These are phyloP conservation scores for Parnassius orleans DNA, from an alignment of 2,888 invertebrate genomes.

Conservation along the genomic window DNA sequence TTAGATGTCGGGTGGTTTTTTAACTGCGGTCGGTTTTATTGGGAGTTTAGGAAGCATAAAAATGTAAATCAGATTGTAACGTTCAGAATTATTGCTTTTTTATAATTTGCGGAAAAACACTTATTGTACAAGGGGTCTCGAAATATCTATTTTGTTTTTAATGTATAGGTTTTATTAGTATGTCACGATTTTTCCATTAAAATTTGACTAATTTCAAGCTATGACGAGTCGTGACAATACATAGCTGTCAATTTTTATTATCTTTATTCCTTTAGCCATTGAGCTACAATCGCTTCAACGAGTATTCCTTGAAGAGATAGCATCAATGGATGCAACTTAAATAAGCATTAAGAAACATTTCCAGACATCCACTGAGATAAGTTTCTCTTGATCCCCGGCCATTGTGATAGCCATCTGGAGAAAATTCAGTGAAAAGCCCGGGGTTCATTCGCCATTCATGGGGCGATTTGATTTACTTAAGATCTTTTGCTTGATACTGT, in stretches of 20 bases:
- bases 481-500: constrained; percentile 72
- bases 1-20: constrained; percentile 50
- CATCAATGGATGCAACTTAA: constrained; percentile 72
- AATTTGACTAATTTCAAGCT: constrained; percentile 7
- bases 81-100: constrained; percentile 29
- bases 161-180: not conserved
- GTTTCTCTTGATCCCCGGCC: constrained; percentile 71
- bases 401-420: constrained; percentile 77
- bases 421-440: constrained; percentile 72
- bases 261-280: constrained; percentile 19
- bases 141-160: not conserved
- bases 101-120: constrained; percentile 28
- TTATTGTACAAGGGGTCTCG: not conserved
- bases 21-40: constrained; percentile 64
- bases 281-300: constrained; percentile 11
- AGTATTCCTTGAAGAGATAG: constrained; percentile 42
- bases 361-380: constrained; percentile 68
- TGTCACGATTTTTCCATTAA: constrained; percentile 1
- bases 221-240: constrained; percentile 32
- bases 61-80: constrained; percentile 58
- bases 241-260: constrained; percentile 23
- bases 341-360: constrained; percentile 77
- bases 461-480: constrained; percentile 81
- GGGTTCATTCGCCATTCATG: constrained; percentile 77
- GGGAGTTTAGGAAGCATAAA: constrained; percentile 74